Evolutionary conservation across 2,113 vertebrate genomes (phyloP).

Genomic region (Conger conger): DNA sequence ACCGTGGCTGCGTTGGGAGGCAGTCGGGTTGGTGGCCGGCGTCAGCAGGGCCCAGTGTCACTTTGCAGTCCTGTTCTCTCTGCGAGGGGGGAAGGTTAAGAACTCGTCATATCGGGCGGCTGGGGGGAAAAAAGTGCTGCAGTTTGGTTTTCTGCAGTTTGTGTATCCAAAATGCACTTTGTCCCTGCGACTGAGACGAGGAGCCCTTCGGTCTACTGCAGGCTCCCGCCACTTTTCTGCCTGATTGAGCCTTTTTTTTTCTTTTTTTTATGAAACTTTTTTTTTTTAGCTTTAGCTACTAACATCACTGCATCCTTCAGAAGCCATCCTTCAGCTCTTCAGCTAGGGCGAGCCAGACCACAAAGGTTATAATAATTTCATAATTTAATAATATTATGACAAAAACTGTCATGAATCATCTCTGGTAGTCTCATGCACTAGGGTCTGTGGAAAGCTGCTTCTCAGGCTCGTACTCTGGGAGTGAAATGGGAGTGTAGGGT

Average conservation of each 20-base stretch:
- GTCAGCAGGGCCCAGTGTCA: neutral
- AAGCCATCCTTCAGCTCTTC: neutral
- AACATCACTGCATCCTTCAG: neutral
- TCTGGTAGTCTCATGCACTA: neutral
- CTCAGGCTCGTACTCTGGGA: too few species aligned
- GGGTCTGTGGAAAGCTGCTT: neutral
- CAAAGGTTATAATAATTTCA: neutral
- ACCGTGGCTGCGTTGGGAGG: neutral
- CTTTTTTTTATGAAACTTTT: too few species aligned
- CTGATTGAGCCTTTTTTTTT: neutral
- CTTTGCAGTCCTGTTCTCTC: neutral
- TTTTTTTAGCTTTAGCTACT: neutral
- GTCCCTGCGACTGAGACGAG: neutral
- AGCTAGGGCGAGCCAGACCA: neutral
- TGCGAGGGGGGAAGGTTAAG: neutral
- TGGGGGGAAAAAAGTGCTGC: neutral
- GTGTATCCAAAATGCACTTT: neutral
- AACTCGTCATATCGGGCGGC: neutral
- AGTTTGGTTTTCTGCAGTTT: neutral
- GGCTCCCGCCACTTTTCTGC: neutral
- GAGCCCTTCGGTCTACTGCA: neutral
- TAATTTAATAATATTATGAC: constrained; percentile 5
- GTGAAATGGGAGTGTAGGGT: too few species aligned
- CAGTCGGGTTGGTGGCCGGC: neutral
- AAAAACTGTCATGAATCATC: neutral